Conservation (phyloP, 2,797 vertebrate genomes). For the Thaleichthys pacificus region DNA sequence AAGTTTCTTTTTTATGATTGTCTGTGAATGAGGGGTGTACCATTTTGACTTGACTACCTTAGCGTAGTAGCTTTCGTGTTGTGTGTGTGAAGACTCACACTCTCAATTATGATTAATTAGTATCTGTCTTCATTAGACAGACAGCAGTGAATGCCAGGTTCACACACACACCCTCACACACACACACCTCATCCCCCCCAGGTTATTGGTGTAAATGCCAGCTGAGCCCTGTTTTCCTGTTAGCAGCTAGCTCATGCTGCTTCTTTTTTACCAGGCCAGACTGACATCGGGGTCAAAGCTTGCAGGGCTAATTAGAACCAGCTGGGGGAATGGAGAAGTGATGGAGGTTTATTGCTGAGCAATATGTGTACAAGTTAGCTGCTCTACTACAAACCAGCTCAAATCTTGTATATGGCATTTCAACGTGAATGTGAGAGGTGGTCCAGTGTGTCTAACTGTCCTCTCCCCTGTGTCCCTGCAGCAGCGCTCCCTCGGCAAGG, state of each 20-base stretch:
- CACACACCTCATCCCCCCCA: neutral
- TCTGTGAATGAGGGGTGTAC: too few species aligned
- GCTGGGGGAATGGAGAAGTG: neutral
- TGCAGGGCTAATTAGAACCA: slow-evolving; percentile 25
- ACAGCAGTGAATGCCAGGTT: neutral
- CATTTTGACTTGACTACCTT: too few species aligned
- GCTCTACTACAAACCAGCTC: too few species aligned
- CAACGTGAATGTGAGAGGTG: too few species aligned
- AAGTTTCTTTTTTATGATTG: neutral
- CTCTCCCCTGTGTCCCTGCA: slow-evolving; percentile 50
- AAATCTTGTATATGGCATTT: too few species aligned
- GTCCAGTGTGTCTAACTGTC: too few species aligned
- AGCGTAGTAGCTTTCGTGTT: too few species aligned
- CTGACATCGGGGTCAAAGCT: neutral
- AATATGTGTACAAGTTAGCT: too few species aligned
- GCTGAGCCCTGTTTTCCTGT: neutral
- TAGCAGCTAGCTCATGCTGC: too few species aligned
- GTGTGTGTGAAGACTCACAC: neutral
- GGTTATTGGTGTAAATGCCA: neutral
- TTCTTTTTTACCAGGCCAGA: neutral
- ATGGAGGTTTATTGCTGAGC: too few species aligned
- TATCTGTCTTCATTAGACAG: neutral
- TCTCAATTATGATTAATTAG: neutral
- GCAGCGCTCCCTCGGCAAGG: slow-evolving; percentile 93
- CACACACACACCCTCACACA: neutral